Evolutionary conservation across 2,888 invertebrate genomes (phyloP).

Genomic region (Dilophus febrilis): DNA sequence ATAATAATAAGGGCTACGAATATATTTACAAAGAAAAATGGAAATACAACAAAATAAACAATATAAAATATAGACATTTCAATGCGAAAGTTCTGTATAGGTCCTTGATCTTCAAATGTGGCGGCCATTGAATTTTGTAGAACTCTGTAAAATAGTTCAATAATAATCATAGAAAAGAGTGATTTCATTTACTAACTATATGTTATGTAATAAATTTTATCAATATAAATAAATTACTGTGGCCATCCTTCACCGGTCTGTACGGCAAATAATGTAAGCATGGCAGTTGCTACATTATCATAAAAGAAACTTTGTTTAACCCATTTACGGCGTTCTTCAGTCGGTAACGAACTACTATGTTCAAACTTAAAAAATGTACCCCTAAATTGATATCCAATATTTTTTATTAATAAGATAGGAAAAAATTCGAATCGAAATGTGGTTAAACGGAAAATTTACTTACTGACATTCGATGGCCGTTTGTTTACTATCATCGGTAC

Average conservation of each 20-base stretch:
- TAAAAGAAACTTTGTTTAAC: constrained; percentile 88
- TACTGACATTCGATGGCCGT: constrained; percentile 89
- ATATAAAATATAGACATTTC: constrained; percentile 99
- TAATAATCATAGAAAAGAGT: background rate
- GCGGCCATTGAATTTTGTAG: constrained; percentile 99
- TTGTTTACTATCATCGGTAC: constrained; percentile 95
- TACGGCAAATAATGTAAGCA: constrained; percentile 97
- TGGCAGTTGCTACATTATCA: constrained; percentile 94
- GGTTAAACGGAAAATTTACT: constrained; percentile 32
- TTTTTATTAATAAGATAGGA: background rate
- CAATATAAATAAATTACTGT: constrained; percentile 52
- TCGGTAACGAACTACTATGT: constrained; percentile 64
- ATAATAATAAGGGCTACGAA: constrained; percentile 99
- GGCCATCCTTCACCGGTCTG: constrained; percentile 99
- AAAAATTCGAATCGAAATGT: too few species aligned
- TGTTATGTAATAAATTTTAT: background rate
- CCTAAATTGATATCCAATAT: constrained; percentile 46
- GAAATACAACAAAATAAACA: constrained; percentile 99
- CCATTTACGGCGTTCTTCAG: constrained; percentile 72
- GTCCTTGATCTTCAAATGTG: constrained; percentile 88
- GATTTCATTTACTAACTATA: background rate
- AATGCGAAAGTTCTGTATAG: constrained; percentile 97
- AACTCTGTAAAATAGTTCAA: constrained; percentile 46
- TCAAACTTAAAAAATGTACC: constrained; percentile 94
- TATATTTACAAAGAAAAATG: constrained; percentile 99